Base-by-base conservation (phyloP, 2,797 vertebrate genomes). In the Gorsachius magnificus region DNA sequence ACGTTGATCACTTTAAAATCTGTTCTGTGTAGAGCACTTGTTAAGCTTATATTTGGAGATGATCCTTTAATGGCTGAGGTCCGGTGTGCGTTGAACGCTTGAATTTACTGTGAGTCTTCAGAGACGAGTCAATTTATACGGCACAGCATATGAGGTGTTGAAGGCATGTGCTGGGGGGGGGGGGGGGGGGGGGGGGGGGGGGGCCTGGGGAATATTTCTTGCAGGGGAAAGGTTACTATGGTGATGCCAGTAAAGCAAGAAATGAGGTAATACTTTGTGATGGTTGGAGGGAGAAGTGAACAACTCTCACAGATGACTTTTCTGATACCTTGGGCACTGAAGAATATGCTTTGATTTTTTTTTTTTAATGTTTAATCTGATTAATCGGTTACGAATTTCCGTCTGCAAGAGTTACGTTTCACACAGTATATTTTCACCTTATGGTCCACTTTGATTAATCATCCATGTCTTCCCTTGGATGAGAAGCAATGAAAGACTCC, bases 371-470 rank as follows among this genome's bases (percentile, higher is more conserved):
- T 97, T 90, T 95, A 96, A 85, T 94, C 83, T 95, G 69, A 96
- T 96, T 91, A 96, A 96, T 95, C 3, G 1, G 57, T 92, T 96
- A 94, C 1, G 6, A 94, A 90, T 94, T 96, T 95, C 58, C 93
- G 66, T 92, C 83, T 87, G 66, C 68, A 86, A 80, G 83, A 95
- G 71, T 94, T 81, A 69, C 6, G 1, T 95, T 95, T 95, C 88
- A 69, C 63, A 85, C 50, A 82, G 63, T 89, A 11, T 93, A 56
- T 96, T 97, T 97, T 96, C 78, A 95, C 90, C 65, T 95, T 91
- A 94, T 68, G 63, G 56, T 79, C 95, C 75, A 82, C 91, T 97
- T 97, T 95, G 91, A 98, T 97, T 97, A 97, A 96, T 96, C 80
- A 94, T 95, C 95, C 92, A 25, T 97, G 95, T 96, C 96, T 94